Conservation (phyloP, 1,140 invertebrate species). For the Drosophila persimilis region DNA sequence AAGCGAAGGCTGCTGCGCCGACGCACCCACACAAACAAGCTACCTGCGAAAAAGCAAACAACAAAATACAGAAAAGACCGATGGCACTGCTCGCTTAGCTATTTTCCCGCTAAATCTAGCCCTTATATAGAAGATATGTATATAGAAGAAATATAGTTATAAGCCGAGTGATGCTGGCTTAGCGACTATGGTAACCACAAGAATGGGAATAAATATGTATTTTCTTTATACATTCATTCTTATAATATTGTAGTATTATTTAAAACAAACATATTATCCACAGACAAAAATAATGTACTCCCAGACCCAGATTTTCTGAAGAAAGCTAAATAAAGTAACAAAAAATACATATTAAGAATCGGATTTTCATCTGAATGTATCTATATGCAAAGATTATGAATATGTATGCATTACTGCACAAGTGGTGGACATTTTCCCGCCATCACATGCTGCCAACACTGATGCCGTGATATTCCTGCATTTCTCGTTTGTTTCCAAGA, state of each 20-base stretch:
- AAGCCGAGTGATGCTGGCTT: no score
- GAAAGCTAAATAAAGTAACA: no score
- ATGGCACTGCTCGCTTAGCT: slow-evolving; percentile 20
- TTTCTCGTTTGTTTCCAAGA: slow-evolving; percentile 60
- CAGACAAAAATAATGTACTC: no score
- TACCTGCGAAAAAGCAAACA: slow-evolving; percentile 55
- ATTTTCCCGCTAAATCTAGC: background rate
- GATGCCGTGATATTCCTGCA: slow-evolving; percentile 5
- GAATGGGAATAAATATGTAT: no score
- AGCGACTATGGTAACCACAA: no score
- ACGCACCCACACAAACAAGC: slow-evolving; percentile 27
- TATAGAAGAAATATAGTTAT: no score
- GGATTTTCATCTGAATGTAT: background rate
- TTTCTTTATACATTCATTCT: no score
- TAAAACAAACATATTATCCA: no score
- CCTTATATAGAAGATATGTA: no score
- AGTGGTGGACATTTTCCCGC: slow-evolving; percentile 17
- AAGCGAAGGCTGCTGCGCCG: slow-evolving; percentile 17
- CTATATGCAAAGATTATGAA: background rate
- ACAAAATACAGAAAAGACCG: slow-evolving; percentile 19
- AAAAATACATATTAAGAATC: no score
- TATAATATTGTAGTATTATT: no score
- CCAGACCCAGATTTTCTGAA: no score
- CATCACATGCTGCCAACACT: slow-evolving; percentile 23
- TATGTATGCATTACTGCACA: background rate